Evolutionary conservation across 2,113 vertebrate genomes (phyloP).

Genomic region (Peromyscus leucopus): DNA sequence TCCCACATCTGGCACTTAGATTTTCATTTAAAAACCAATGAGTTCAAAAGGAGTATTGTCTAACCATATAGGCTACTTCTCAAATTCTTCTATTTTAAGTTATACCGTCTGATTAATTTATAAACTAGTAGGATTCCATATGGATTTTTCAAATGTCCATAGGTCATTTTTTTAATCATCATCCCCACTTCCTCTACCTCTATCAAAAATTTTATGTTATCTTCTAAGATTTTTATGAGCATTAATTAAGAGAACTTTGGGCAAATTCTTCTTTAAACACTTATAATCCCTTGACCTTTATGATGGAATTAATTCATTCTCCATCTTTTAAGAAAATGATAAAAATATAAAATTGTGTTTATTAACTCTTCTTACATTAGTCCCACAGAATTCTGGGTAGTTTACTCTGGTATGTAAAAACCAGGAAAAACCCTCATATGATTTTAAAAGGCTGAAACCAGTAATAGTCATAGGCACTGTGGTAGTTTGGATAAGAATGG

Average conservation of each 20-base stretch:
- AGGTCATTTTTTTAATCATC: neutral
- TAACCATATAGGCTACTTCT: neutral
- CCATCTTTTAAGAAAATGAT: constrained; percentile 25
- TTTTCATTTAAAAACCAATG: neutral
- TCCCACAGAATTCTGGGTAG: constrained; percentile 16
- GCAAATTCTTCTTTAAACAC: constrained; percentile 55
- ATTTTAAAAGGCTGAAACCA: neutral
- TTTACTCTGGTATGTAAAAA: constrained; percentile 40
- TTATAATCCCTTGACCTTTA: neutral
- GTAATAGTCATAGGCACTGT: neutral
- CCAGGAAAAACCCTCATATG: neutral
- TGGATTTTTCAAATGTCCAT: neutral
- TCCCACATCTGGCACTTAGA: neutral
- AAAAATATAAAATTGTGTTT: neutral
- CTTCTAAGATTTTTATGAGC: neutral
- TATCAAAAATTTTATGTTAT: neutral
- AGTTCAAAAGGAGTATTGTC: neutral
- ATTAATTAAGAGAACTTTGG: constrained; percentile 21
- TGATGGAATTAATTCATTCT: neutral
- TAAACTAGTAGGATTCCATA: neutral
- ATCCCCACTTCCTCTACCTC: neutral
- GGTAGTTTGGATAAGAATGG: neutral
- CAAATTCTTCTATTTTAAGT: neutral
- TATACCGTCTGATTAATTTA: neutral
- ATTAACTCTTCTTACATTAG: constrained; percentile 44